A percentile compares a stretch with the other conserved stretches of the same genome.
Evolutionary conservation across 1,140 invertebrate species (phyloP).

Genomic region (Caenorhabditis briggsae): DNA sequence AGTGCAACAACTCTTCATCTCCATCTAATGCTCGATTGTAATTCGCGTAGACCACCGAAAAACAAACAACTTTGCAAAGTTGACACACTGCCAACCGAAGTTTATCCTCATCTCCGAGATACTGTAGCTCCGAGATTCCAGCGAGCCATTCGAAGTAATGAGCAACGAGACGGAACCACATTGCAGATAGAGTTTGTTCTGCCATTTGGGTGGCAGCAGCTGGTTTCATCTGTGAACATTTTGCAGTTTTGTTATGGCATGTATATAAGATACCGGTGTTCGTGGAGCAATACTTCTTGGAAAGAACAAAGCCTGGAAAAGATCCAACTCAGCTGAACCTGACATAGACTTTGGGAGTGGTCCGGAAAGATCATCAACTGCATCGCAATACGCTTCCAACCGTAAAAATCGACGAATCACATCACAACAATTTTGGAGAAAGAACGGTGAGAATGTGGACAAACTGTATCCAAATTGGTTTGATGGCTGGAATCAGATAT

Average conservation of each 20-base stretch:
- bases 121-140: slow-evolving; percentile 32
- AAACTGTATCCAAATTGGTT: slow-evolving; percentile 18
- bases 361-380: slow-evolving; percentile 20
- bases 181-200: not conserved
- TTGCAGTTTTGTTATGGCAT: not conserved
- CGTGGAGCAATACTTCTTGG: slow-evolving; percentile 26
- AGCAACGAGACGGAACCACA: slow-evolving; percentile 40
- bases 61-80: slow-evolving; percentile 29
- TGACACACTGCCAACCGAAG: slow-evolving; percentile 10
- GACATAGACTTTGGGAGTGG: not conserved
- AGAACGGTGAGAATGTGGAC: not conserved
- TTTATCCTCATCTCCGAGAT: not conserved
- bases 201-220: slow-evolving; percentile 4
- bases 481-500: slow-evolving; percentile 17
- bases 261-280: not conserved
- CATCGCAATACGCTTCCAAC: slow-evolving; percentile 28
- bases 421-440: not conserved
- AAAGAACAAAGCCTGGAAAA: slow-evolving; percentile 18
- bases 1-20: not conserved
- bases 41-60: slow-evolving; percentile 24
- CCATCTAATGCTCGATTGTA: not conserved
- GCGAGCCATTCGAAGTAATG: slow-evolving; percentile 44
- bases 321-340: not conserved
- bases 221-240: slow-evolving; percentile 23
- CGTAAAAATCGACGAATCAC: not conserved